phyloP scores from a whole-genome alignment of 2,888 invertebrate species.

The Mesorhabditis belari region DNA sequence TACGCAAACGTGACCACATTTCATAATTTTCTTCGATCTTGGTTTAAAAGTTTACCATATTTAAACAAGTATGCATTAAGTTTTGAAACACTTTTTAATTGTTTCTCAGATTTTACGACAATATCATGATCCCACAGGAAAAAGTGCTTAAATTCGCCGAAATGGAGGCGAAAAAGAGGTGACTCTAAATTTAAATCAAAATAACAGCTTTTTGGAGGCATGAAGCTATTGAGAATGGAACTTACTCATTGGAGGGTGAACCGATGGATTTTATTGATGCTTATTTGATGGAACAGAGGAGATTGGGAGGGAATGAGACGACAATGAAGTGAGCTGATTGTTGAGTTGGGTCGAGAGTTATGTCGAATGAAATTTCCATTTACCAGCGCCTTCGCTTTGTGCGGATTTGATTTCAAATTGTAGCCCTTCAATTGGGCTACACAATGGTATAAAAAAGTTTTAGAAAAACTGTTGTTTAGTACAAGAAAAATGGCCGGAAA shows the following conservation, averaged over 20 bases:
- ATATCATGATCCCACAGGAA: background rate
- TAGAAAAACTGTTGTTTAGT: too few relatives aligned
- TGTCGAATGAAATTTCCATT: too few relatives aligned
- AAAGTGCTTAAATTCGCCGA: background rate
- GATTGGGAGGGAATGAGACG: background rate
- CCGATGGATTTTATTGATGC: background rate
- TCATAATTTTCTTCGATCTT: background rate
- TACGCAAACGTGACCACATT: background rate
- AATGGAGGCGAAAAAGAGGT: background rate
- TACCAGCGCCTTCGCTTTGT: too few relatives aligned
- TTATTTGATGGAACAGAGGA: background rate
- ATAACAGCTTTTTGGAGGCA: background rate
- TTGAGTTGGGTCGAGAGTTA: too few relatives aligned
- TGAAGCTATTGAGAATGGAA: background rate
- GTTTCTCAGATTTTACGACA: background rate
- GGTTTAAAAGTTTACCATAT: background rate
- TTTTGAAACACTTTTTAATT: background rate
- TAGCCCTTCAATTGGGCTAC: too few relatives aligned
- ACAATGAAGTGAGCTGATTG: too few relatives aligned
- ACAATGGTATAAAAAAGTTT: too few relatives aligned
- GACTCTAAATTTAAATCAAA: background rate
- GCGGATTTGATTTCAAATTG: too few relatives aligned
- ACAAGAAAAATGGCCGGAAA: too few relatives aligned
- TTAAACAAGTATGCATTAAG: background rate
- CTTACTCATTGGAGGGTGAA: background rate